Evolutionary conservation across 2,888 invertebrate species (phyloP), one percentile per base, ranked within the genome.

Genomic region (Chrysolina americana): DNA sequence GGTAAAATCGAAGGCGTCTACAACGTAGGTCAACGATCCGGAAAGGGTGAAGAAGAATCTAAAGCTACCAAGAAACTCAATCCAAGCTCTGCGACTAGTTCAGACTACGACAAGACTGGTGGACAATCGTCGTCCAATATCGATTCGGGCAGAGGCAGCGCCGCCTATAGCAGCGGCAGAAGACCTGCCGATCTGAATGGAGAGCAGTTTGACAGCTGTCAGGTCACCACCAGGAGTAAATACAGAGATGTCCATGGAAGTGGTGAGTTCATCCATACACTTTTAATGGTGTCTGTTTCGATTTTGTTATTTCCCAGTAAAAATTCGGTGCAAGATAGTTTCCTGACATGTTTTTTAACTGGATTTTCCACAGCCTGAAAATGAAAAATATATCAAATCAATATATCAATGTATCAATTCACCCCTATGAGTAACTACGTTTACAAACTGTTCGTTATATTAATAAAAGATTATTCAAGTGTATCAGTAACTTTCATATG

Each of bases 101-200:
- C 92, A 84, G 94, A 94, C 87, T 94, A 94, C 83, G 94, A 94
- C 85, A 94, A 94, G 86, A 91, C 93, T 65, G 93, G 93, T 6
- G 93, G 93, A 4, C 93, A 93, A 79, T 93, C 93, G 13, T 90
- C 90, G 0, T 94, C 94, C 0, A 94, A 94, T 85, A 93, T 93
- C 23, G 94, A 95, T 87, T 94, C 94, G 0, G 94, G 94, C 19
- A 89, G 94, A 79, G 94, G 94, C n/a, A 94, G 94, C 85, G 94
- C 94, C 8, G 94, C 94, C 62, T 94, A 94, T 87, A 94, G 94
- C 50, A 94, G 94, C 83, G 94, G 94, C 2, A 88, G 93, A 77
- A 88, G 92, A 82, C 92, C 91, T 74, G 79, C 72, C 64, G 91
- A 92, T 81, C 90, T 91, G 0, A 91, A 91, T 53, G 91, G 90